A percentile compares a stretch with the other conserved stretches of the same genome.
Conservation (phyloP, 1,140 invertebrate genomes). For the Macrostomum lignano region DNA sequence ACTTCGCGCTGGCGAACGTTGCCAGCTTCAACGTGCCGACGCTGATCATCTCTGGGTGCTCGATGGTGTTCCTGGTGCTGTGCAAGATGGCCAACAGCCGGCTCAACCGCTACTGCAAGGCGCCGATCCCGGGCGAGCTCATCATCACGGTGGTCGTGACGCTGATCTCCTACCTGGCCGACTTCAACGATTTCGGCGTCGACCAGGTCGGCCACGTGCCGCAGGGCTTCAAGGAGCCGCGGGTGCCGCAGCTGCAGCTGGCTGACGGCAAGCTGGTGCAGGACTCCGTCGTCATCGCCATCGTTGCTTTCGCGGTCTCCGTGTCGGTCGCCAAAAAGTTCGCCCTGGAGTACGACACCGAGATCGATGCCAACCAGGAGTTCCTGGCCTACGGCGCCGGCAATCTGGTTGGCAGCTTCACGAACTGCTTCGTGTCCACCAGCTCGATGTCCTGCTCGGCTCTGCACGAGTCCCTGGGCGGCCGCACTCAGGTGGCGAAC, state of each 20-base stretch:
- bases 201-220: neutral
- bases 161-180: neutral
- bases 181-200: neutral
- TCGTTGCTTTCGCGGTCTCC: conserved; percentile 60
- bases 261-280: conserved; percentile 16
- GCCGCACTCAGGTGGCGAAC: conserved; percentile 28
- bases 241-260: conserved; percentile 16
- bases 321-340: conserved; percentile 75
- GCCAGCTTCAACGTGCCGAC: neutral
- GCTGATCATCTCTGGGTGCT: neutral
- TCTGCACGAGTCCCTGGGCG: conserved; percentile 28
- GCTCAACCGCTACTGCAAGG: neutral
- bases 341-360: conserved; percentile 54
- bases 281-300: conserved; percentile 44
- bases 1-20: neutral
- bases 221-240: neutral
- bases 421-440: conserved; percentile 30
- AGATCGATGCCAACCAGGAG: conserved; percentile 55
- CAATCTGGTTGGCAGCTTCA: conserved; percentile 30
- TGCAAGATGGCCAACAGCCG: neutral
- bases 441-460: conserved; percentile 30
- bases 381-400: conserved; percentile 31
- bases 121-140: neutral
- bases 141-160: neutral
- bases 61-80: neutral